These are phyloP conservation scores for Phortica magna DNA, from an alignment of 2,888 invertebrate genomes.

Conservation along the genomic window DNA sequence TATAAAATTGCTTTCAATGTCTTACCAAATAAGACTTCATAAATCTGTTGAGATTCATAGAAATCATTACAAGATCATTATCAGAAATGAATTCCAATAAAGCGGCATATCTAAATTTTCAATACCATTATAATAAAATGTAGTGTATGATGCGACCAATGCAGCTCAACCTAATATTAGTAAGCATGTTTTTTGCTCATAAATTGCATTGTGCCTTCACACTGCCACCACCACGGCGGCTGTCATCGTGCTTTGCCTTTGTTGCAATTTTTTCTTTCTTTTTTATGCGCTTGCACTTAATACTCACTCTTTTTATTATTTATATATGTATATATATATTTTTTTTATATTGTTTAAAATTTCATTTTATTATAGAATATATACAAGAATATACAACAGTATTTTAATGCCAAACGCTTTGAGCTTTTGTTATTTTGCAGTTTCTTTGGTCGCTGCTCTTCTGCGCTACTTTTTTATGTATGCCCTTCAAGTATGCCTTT, in stretches of 20 bases:
- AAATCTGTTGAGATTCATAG: too few species aligned
- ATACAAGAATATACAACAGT: constrained; percentile 22
- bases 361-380: constrained; percentile 55
- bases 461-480: constrained; percentile 15
- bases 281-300: constrained; percentile 13
- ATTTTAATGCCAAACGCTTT: constrained; percentile 55
- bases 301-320: not conserved
- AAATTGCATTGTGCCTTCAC: not conserved
- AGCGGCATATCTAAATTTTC: too few species aligned
- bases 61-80: too few species aligned
- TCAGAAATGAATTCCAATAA: too few species aligned
- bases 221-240: not conserved
- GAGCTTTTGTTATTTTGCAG: constrained; percentile 52
- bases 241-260: constrained; percentile 26
- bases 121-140: not conserved
- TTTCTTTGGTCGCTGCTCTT: constrained; percentile 21
- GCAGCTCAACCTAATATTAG: not conserved
- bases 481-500: constrained; percentile 21
- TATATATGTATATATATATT: constrained; percentile 36
- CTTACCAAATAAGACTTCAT: too few species aligned
- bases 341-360: constrained; percentile 64
- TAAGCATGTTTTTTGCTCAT: not conserved
- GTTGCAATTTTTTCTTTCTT: constrained; percentile 13
- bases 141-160: not conserved
- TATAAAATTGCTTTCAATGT: too few species aligned